These are phyloP conservation scores for Pipa parva DNA, from an alignment of 2,113 vertebrate genomes.

Conservation along the genomic window DNA sequence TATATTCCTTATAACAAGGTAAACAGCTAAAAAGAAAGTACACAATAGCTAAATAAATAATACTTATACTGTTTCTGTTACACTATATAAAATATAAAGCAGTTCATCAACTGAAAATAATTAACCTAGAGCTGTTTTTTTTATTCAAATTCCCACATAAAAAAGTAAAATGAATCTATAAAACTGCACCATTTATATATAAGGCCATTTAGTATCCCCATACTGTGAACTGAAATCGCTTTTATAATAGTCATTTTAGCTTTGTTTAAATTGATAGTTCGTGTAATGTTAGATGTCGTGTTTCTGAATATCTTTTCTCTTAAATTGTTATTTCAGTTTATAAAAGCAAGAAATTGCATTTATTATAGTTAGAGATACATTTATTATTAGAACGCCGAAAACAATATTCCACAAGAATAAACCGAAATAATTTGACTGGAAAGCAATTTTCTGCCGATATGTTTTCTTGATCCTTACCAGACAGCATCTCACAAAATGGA, in stretches of 20 bases:
- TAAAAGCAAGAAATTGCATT: constrained; percentile 32
- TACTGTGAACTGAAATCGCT: constrained; percentile 7
- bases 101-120: constrained; percentile 15
- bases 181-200: constrained; percentile 1
- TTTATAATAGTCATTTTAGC: constrained; percentile 22
- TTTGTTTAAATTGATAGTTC: constrained; percentile 35
- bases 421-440: neutral
- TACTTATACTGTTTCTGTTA: too few relatives aligned
- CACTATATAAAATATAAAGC: too few relatives aligned
- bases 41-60: too few relatives aligned
- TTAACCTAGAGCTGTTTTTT: constrained; percentile 7
- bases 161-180: too few relatives aligned
- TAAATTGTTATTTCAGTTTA: constrained; percentile 26
- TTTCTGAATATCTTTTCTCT: constrained; percentile 30
- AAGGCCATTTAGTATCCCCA: constrained; percentile 23
- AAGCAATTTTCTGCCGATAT: neutral
- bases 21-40: too few relatives aligned
- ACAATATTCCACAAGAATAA: constrained; percentile 7
- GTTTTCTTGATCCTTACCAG: neutral
- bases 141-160: too few relatives aligned
- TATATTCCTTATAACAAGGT: too few relatives aligned
- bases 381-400: constrained; percentile 20
- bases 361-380: constrained; percentile 19
- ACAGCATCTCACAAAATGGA: too few relatives aligned
- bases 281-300: constrained; percentile 18